Conservation (phyloP, 2,797 vertebrate species). For the Ctenosaura bakeri region DNA sequence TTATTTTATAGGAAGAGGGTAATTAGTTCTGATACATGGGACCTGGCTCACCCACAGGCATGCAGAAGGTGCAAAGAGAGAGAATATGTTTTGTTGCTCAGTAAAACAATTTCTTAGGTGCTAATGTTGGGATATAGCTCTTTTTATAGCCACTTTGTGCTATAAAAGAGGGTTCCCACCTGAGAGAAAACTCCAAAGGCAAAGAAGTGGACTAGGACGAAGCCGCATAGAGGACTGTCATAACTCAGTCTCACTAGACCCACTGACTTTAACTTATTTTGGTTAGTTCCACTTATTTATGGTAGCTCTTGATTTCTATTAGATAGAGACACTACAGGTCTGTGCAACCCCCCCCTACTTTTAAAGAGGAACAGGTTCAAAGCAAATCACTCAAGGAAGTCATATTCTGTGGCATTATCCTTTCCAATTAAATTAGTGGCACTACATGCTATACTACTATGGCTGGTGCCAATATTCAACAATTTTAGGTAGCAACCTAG, state of each 20-base stretch:
- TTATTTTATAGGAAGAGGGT: not conserved
- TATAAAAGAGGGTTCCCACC: not conserved
- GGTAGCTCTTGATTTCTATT: too few species aligned
- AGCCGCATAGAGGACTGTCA: not conserved
- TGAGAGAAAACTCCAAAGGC: not conserved
- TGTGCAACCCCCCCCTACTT: too few species aligned
- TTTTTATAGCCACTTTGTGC: not conserved
- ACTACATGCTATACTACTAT: not conserved
- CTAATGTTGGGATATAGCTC: not conserved
- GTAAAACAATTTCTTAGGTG: not conserved
- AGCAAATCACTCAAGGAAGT: not conserved
- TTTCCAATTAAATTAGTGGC: slow-evolving; percentile 1
- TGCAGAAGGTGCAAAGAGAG: not conserved
- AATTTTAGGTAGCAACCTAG: not conserved
- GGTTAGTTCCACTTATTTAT: not conserved
- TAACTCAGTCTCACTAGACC: not conserved
- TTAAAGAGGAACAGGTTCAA: slow-evolving; percentile 8
- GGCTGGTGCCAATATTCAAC: not conserved
- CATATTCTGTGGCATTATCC: not conserved
- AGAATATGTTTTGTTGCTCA: not conserved
- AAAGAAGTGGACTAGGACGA: not conserved
- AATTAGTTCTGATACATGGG: not conserved
- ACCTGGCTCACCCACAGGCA: not conserved
- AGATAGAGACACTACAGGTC: too few species aligned
- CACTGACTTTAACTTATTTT: not conserved